phyloP scores from a whole-genome alignment of 2,797 vertebrate genomes.

The Aeoliscus strigatus region DNA sequence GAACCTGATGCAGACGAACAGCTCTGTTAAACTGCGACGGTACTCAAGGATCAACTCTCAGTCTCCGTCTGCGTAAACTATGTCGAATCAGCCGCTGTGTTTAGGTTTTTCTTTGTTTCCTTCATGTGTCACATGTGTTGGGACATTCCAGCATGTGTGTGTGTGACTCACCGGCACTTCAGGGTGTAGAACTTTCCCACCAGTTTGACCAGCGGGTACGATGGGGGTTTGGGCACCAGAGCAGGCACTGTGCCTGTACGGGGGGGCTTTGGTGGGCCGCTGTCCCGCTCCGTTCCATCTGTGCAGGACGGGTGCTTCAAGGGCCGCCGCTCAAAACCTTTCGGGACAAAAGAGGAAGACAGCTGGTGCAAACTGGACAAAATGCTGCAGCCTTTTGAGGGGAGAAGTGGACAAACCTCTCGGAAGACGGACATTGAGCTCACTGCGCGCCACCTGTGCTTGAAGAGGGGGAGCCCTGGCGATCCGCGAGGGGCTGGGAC shows the following conservation, averaged over 20 bases:
- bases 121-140: too few relatives aligned
- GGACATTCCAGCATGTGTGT: constrained; percentile 5
- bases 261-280: constrained; percentile 78
- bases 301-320: constrained; percentile 75
- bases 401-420: constrained; percentile 68
- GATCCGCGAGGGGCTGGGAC: constrained; percentile 55
- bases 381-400: too few relatives aligned
- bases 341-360: not conserved
- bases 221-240: constrained; percentile 89
- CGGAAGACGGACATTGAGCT: constrained; percentile 77
- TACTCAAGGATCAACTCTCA: too few relatives aligned
- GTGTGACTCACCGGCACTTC: constrained; percentile 85
- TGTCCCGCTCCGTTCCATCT: constrained; percentile 76
- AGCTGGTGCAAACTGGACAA: not conserved
- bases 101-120: too few relatives aligned
- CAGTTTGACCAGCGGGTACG: constrained; percentile 89
- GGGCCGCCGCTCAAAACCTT: constrained; percentile 86
- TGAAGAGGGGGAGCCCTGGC: constrained; percentile 69
- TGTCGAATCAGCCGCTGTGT: too few relatives aligned
- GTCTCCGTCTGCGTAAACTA: too few relatives aligned
- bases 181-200: constrained; percentile 94
- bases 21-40: not conserved
- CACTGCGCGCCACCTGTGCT: constrained; percentile 81
- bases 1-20: constrained; percentile 73
- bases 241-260: constrained; percentile 87